These are phyloP conservation scores for Drosophila serrata DNA, from an alignment of 1,140 invertebrate genomes.

Conservation along the genomic window DNA sequence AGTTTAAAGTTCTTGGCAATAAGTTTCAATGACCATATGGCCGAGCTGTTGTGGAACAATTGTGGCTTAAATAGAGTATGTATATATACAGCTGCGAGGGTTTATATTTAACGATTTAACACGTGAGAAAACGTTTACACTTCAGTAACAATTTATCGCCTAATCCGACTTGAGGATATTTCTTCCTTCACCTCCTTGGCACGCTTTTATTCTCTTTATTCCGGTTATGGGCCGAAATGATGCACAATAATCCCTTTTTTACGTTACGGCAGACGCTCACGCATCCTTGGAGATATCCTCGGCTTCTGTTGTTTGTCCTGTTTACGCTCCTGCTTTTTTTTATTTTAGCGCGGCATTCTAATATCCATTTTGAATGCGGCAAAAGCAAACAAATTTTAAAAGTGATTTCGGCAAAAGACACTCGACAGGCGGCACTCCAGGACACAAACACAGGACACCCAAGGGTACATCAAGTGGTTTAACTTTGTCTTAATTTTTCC, in stretches of 20 bases:
- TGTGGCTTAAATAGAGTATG: constrained; percentile 4
- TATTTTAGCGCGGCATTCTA: constrained; percentile 39
- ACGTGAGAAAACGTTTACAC: constrained; percentile 69
- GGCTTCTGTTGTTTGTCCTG: constrained; percentile 23
- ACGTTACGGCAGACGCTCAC: constrained; percentile 48
- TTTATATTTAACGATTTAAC: constrained; percentile 53
- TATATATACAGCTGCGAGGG: neutral
- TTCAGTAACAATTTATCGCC: constrained; percentile 72
- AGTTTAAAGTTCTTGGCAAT: constrained; percentile 30
- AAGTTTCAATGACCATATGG: constrained; percentile 52
- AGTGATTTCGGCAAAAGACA: constrained; percentile 67
- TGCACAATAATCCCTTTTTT: constrained; percentile 80
- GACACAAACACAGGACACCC: constrained; percentile 43
- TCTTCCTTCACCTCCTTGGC: constrained; percentile 17
- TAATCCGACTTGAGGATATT: constrained; percentile 65
- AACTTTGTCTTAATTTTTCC: constrained; percentile 55
- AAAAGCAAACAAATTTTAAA: constrained; percentile 69
- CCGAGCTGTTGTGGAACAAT: constrained; percentile 14
- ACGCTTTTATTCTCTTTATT: constrained; percentile 21
- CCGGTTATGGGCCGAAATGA: constrained; percentile 25
- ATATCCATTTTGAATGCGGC: constrained; percentile 58
- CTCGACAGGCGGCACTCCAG: constrained; percentile 42
- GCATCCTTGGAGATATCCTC: constrained; percentile 52
- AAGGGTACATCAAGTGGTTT: constrained; percentile 58
- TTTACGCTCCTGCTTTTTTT: constrained; percentile 16